Base-by-base conservation (phyloP, 1,140 invertebrate genomes). In the Leptinotarsa texana region DNA sequence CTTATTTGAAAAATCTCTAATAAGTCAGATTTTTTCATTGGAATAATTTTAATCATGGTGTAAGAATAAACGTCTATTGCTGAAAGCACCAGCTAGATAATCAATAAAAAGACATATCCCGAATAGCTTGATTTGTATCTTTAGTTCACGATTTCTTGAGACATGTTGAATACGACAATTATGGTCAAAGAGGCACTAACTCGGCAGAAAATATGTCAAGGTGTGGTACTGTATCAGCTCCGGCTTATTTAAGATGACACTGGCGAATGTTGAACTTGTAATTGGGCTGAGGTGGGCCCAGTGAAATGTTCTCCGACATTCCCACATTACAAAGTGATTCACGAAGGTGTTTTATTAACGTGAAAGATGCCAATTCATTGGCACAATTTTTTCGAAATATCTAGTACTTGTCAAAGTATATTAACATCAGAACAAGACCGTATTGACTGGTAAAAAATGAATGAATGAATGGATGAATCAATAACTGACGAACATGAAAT, bases 211-310 rank as follows among this genome's bases (percentile, higher is more conserved):
- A 57, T 42, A 68, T 65, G 65, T 62, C 71, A 76, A 76, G 71
- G 75, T 68, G 75, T 76, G 71, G 75, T 76, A 63, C 65, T 76
- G 75, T 76, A 76, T 76, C 75, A 69, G 75, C 72, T 51, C 63
- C 48, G 66, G 72, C 49, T 76, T 76, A 76, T 76, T 76, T 76
- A 76, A 74, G 71, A 74, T 66, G 75, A 70, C 75, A 76, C 51
- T 63, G 72, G 67, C 69, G 66, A 74, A 76, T 76, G 75, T 74
- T 72, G 72, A 63, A 63, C 71, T 73, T 76, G 75, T 76, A 76
- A 76, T 76, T 76, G 75, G 75, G 72, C 72, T 74, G 75, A 76
- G 72, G 75, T 76, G 75, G 75, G 75, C 75, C 65, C 75, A 67
- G 72, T 57, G 74, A 74, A 76, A 76, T 76, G 72, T 74, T 69